Evolutionary conservation across 2,797 vertebrate genomes (phyloP).

Genomic region (Brachymystax lenok): DNA sequence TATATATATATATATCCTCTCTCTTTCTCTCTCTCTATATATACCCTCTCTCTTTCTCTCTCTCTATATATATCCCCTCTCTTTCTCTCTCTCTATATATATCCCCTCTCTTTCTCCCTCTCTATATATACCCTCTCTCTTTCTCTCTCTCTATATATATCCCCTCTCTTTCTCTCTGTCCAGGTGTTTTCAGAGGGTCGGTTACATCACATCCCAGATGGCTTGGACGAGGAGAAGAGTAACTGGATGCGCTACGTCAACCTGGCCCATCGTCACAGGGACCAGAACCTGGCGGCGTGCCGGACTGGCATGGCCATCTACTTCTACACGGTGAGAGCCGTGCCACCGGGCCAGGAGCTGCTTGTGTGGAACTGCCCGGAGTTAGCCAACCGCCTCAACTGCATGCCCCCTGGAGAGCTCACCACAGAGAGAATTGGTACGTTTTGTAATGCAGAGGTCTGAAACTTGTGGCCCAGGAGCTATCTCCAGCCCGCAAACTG

Average conservation of each 20-base stretch:
- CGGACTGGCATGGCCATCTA: constrained; percentile 91
- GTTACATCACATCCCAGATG: constrained; percentile 91
- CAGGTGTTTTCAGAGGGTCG: constrained; percentile 87
- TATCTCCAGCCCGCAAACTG: neutral
- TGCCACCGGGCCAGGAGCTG: constrained; percentile 89
- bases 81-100: no score
- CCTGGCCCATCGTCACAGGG: constrained; percentile 79
- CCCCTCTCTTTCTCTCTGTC: neutral
- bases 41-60: no score
- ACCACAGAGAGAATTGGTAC: constrained; percentile 82
- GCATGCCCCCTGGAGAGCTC: constrained; percentile 85
- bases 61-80: no score
- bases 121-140: no score
- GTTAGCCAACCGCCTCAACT: constrained; percentile 86
- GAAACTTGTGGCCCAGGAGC: neutral
- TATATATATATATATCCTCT: no score
- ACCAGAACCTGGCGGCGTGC: constrained; percentile 92
- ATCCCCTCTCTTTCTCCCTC: no score
- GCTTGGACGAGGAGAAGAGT: constrained; percentile 87
- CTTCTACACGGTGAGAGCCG: constrained; percentile 90
- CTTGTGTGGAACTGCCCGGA: constrained; percentile 94
- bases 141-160: no score
- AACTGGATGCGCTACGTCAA: constrained; percentile 98
- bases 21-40: no score
- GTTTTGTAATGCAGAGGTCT: constrained; percentile 36